Conservation (phyloP, 2,888 invertebrate species). For the Tetanocera ferruginea region DNA sequence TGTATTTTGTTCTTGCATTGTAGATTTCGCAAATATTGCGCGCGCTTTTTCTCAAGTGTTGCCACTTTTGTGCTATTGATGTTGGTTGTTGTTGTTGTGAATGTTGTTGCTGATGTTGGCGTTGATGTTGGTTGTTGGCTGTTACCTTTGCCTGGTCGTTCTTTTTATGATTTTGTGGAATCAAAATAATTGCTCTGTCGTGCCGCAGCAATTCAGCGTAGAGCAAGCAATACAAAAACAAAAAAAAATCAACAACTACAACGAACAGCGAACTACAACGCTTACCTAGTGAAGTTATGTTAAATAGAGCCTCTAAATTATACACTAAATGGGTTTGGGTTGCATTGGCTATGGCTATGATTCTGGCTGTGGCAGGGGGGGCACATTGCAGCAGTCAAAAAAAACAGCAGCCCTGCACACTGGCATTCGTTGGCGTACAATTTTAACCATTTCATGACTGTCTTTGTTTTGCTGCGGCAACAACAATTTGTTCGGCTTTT, state of each 20-base stretch:
- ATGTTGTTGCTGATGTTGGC: constrained; percentile 21
- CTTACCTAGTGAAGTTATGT: constrained; percentile 22
- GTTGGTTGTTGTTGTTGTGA: background rate
- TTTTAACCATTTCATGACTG: too few relatives aligned
- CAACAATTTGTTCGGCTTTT: background rate
- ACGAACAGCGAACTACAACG: background rate
- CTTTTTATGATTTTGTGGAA: constrained; percentile 36
- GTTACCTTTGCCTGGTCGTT: background rate
- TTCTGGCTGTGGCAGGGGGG: background rate
- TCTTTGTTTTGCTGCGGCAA: background rate
- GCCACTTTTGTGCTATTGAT: constrained; percentile 37
- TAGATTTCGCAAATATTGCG: background rate
- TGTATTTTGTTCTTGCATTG: background rate
- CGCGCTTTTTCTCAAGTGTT: background rate
- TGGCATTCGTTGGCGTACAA: too few relatives aligned
- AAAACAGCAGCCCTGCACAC: background rate
- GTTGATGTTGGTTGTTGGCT: constrained; percentile 12
- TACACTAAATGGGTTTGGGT: constrained; percentile 43
- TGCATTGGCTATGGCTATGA: too few relatives aligned
- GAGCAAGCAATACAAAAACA: background rate
- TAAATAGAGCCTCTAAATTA: constrained; percentile 48
- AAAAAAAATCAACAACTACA: constrained; percentile 4
- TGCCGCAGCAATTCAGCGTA: constrained; percentile 29
- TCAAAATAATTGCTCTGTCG: constrained; percentile 47
- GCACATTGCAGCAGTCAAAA: background rate